These are phyloP conservation scores for Zophobas morio DNA, from an alignment of 1,140 invertebrate species.

Conservation along the genomic window DNA sequence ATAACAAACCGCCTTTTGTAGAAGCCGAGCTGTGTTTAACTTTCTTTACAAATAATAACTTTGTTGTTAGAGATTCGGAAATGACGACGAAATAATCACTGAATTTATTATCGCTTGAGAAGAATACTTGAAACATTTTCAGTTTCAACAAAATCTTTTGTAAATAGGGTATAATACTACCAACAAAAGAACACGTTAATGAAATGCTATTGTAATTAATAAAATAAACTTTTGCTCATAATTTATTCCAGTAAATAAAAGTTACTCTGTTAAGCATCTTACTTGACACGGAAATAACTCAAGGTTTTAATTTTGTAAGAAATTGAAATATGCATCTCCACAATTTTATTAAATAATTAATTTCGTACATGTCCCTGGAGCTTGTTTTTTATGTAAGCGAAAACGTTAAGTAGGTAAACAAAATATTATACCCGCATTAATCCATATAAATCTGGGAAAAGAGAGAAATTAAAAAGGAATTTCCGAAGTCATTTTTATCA, in stretches of 20 bases:
- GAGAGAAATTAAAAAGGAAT: too few relatives aligned
- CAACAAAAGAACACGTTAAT: slow-evolving; percentile 29
- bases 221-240: slow-evolving; percentile 34
- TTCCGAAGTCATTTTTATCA: too few relatives aligned
- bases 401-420: too few relatives aligned
- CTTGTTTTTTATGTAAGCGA: too few relatives aligned
- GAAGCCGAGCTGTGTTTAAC: slow-evolving; percentile 5
- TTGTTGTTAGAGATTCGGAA: slow-evolving; percentile 8
- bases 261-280: too few relatives aligned
- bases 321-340: not conserved
- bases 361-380: too few relatives aligned
- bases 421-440: too few relatives aligned
- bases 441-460: too few relatives aligned
- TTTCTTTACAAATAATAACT: slow-evolving; percentile 29
- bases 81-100: slow-evolving; percentile 18
- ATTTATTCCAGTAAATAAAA: slow-evolving; percentile 9
- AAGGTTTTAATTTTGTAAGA: not conserved
- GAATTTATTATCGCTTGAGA: slow-evolving; percentile 28
- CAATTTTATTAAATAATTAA: not conserved
- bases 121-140: slow-evolving; percentile 30
- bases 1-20: slow-evolving; percentile 12
- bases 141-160: slow-evolving; percentile 32
- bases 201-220: slow-evolving; percentile 32
- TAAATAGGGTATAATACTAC: slow-evolving; percentile 13
- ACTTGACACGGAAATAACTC: not conserved